Base-by-base conservation (phyloP, 2,113 vertebrate species). In the Dryoscopus gambensis region DNA sequence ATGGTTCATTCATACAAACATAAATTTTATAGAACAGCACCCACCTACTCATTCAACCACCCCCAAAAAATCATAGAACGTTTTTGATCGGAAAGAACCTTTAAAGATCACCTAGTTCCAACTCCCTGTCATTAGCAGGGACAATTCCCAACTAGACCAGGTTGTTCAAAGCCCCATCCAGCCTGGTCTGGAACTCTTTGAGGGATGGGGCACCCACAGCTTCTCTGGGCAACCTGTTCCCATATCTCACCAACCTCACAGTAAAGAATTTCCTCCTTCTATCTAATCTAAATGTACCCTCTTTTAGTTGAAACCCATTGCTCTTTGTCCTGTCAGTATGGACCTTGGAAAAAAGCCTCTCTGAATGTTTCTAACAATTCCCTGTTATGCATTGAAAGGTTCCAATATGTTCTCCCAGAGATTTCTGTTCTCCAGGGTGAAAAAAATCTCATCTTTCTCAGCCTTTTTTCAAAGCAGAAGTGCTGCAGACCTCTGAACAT, bases 21-120 rank as follows among this genome's bases (percentile, higher is more conserved):
- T 7, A 62, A 25, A 81, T 71, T 82, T 94, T 65, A 15, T 17
- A 30, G 15, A 52, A 1, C 9, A 68, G 5, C 3, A 28, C 22
- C 15, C 31, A 70, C 12, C 7, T 52, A 35, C 25, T 63, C 23
- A 30, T 63, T 81, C 33, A 76, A 35, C 3, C 0, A 2, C 5
- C 5, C 7, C 8, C 4, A 28, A 50, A 55, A 55, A 80, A 37
- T 62, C 28, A 59, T 11, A 35, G 25, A 59, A 28, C 0, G 0
- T 1, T 64, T 80, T 80, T 62, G 14, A 6, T 59, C 59, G 23
- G 12, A 63, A 86, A n/a, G 25, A 5, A 59, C 5, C 2, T 59
- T 33, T 60, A 30, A 80, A 68, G 15, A 59, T 22, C 22, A 35
- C 3, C 7, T 42, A 25, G 5, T 25, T 69, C 12, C 17, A 82